Conservation (phyloP, 1,140 invertebrate genomes). For the Temnothorax nylanderi region DNA sequence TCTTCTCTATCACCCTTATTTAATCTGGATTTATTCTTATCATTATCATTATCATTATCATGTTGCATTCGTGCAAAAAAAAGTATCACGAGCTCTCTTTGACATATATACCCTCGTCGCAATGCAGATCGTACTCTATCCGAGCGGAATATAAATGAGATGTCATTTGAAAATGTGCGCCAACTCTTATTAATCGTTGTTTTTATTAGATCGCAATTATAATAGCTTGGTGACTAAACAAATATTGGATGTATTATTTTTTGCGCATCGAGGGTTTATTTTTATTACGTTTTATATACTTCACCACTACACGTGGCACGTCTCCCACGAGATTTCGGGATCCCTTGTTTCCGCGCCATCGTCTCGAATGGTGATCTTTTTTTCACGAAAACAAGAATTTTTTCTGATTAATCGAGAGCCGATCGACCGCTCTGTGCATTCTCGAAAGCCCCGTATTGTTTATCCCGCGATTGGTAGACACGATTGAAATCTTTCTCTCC, state of each 20-base stretch:
- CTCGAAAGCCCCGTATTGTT: conserved; percentile 77
- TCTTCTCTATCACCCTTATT: conserved; percentile 21
- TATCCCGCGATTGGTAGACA: conserved; percentile 76
- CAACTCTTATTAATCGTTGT: background rate
- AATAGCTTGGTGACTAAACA: conserved; percentile 1
- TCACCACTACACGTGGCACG: background rate
- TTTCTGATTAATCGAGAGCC: conserved; percentile 79
- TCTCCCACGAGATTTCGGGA: conserved; percentile 38
- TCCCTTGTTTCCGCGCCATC: conserved; percentile 45
- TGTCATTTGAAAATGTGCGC: conserved; percentile 24
- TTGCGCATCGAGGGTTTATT: background rate
- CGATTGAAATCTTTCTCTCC: conserved; percentile 80
- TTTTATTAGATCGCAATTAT: conserved; percentile 24
- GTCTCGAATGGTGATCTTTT: conserved; percentile 26
- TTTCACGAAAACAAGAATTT: conserved; percentile 72
- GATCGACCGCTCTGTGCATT: conserved; percentile 78
- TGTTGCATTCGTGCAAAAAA: conserved; percentile 2
- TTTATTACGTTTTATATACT: conserved; percentile 2
- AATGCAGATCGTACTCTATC: conserved; percentile 18
- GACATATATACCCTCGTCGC: conserved; percentile 33
- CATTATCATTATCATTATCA: conserved; percentile 37
- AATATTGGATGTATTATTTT: conserved; percentile 22
- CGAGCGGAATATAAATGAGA: conserved; percentile 39
- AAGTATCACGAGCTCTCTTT: conserved; percentile 23
- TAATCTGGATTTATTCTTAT: conserved; percentile 42